phyloP scores from a whole-genome alignment of 1,140 invertebrate genomes.

The Cotesia typhae region DNA sequence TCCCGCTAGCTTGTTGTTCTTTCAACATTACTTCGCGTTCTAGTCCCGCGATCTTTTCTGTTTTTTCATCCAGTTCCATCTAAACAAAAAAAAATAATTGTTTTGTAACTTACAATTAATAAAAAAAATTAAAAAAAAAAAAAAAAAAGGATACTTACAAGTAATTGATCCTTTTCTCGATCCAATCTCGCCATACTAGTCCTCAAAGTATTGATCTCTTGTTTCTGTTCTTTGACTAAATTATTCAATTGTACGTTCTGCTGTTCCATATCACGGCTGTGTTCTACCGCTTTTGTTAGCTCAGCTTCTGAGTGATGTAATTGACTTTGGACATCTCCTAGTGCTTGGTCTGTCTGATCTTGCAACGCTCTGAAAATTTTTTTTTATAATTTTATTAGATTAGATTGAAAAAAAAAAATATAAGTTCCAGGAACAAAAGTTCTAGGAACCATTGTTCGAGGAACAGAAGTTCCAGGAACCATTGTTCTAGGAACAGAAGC shows the following conservation, averaged over 20 bases:
- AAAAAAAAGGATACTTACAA: slow-evolving; percentile 50
- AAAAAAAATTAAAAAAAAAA: not conserved
- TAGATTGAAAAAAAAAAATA: no score
- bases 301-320: slow-evolving; percentile 67
- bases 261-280: slow-evolving; percentile 66
- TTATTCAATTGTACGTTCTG: slow-evolving; percentile 67
- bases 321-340: slow-evolving; percentile 68
- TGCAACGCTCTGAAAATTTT: slow-evolving; percentile 65
- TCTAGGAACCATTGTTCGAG: no score
- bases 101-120: not conserved
- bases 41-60: slow-evolving; percentile 66
- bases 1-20: slow-evolving; percentile 50
- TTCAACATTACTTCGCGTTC: slow-evolving; percentile 69
- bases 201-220: slow-evolving; percentile 68
- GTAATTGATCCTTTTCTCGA: slow-evolving; percentile 70
- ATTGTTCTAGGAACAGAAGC: no score
- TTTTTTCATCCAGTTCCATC: slow-evolving; percentile 70
- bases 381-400: not conserved
- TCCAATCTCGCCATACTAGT: slow-evolving; percentile 67
- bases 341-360: slow-evolving; percentile 71
- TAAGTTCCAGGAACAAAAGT: no score
- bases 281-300: slow-evolving; percentile 65
- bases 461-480: no score
- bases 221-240: slow-evolving; percentile 66
- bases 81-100: slow-evolving; percentile 36